Conservation (phyloP, 2,888 invertebrate genomes). For the Drosophila vallismaia region DNA sequence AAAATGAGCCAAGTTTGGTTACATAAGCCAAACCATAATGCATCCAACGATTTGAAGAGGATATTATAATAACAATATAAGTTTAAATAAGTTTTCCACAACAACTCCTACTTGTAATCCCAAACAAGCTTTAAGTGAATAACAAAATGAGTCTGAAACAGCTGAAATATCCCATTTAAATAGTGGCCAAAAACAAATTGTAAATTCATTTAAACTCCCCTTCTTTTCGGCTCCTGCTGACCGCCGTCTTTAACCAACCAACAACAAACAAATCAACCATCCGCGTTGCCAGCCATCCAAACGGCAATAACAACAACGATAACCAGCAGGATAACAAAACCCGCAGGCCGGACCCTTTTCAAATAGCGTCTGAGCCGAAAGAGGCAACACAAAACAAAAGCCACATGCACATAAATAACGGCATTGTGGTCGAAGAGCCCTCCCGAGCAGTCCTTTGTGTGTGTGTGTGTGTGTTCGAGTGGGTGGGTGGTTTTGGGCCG, state of each 20-base stretch:
- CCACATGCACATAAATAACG: conserved; percentile 71
- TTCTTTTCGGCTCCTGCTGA: neutral
- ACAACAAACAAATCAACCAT: conserved; percentile 32
- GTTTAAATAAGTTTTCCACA: neutral
- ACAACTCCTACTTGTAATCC: too few relatives aligned
- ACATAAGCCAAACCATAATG: conserved; percentile 3
- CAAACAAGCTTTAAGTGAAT: too few relatives aligned
- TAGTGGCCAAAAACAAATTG: conserved; percentile 23
- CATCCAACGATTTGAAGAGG: conserved; percentile 9
- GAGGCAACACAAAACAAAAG: conserved; percentile 63
- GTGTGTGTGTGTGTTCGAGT: neutral
- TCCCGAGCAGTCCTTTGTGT: too few relatives aligned
- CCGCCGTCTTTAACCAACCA: conserved; percentile 18
- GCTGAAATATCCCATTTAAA: neutral
- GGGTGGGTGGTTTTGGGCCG: neutral
- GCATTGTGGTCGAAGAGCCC: conserved; percentile 57
- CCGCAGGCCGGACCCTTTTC: conserved; percentile 60
- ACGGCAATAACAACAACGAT: conserved; percentile 32
- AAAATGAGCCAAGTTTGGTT: conserved; percentile 20
- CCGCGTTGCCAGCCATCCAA: conserved; percentile 27
- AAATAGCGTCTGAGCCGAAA: conserved; percentile 45
- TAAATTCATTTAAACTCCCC: conserved; percentile 28
- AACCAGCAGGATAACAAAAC: conserved; percentile 28
- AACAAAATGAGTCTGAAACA: neutral
- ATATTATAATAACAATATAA: neutral